Evolutionary conservation across 2,888 invertebrate genomes (phyloP).

Genomic region (Eurytoma adleriae): DNA sequence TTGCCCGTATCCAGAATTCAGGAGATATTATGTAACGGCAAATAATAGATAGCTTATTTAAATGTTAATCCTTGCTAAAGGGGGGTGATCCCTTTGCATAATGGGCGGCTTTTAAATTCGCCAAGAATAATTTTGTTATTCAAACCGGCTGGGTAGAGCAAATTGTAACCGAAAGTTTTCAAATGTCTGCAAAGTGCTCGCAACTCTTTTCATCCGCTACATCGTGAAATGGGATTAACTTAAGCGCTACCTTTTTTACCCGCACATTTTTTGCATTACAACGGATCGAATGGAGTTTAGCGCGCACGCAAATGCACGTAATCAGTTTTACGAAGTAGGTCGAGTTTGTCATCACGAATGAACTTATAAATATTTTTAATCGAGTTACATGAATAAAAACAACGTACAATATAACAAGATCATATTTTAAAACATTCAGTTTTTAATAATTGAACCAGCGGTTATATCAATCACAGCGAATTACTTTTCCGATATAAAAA

Average conservation of each 20-base stretch:
- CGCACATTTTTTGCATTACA: slow-evolving; percentile 15
- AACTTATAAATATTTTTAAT: slow-evolving; percentile 44
- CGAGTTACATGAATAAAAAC: slow-evolving; percentile 2
- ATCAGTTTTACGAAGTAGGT: slow-evolving; percentile 34
- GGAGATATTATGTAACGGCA: background rate
- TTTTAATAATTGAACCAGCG: too few species aligned
- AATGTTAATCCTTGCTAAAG: background rate
- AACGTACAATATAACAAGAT: background rate
- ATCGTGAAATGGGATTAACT: slow-evolving; percentile 36
- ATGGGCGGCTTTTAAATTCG: background rate
- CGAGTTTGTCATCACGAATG: slow-evolving; percentile 31
- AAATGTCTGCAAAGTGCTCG: background rate
- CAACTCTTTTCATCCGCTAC: background rate
- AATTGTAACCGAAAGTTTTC: background rate
- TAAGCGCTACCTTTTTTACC: background rate
- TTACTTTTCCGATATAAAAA: too few species aligned
- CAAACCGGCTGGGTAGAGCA: background rate
- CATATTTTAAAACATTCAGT: background rate
- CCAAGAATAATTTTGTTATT: background rate
- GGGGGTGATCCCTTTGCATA: background rate
- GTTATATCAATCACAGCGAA: too few species aligned
- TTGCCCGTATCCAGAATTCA: background rate
- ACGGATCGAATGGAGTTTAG: slow-evolving; percentile 8
- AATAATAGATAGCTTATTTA: slow-evolving; percentile 11
- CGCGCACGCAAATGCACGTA: slow-evolving; percentile 23